These are phyloP conservation scores for Agrotis ipsilon DNA, from an alignment of 2,888 invertebrate genomes.

Conservation along the genomic window DNA sequence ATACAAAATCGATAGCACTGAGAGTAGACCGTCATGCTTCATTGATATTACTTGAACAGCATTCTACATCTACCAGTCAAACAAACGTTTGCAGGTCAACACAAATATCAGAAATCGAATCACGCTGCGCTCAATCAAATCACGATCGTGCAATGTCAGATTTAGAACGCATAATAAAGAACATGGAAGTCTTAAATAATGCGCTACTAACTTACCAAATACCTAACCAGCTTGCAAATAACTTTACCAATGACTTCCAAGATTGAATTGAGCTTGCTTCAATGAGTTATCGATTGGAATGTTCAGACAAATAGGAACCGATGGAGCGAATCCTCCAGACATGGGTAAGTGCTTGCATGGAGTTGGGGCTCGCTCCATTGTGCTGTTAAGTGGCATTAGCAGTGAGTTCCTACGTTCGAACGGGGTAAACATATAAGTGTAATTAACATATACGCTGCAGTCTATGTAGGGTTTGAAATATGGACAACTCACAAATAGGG, in stretches of 20 bases:
- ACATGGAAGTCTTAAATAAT: too few species aligned
- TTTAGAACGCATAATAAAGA: background rate
- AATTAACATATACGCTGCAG: slow-evolving; percentile 1
- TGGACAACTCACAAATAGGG: background rate
- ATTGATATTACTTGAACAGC: background rate
- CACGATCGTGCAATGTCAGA: background rate
- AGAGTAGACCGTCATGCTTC: background rate
- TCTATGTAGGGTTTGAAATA: background rate
- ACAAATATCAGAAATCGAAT: background rate
- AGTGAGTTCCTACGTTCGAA: background rate
- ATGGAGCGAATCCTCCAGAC: slow-evolving; percentile 24
- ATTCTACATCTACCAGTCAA: background rate
- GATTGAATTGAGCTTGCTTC: background rate
- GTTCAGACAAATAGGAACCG: slow-evolving; percentile 33
- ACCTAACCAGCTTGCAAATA: background rate
- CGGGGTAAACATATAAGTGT: background rate
- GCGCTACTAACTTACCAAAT: background rate
- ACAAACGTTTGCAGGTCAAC: background rate
- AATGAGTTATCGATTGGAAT: slow-evolving; percentile 22
- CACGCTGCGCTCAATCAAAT: background rate
- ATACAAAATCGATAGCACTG: background rate
- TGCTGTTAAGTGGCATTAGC: slow-evolving; percentile 44
- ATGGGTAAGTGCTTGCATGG: slow-evolving; percentile 24
- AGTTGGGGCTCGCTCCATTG: slow-evolving; percentile 28
- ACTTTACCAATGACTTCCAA: background rate